Evolutionary conservation across 2,888 invertebrate species (phyloP).

Genomic region (Acleris cristana): DNA sequence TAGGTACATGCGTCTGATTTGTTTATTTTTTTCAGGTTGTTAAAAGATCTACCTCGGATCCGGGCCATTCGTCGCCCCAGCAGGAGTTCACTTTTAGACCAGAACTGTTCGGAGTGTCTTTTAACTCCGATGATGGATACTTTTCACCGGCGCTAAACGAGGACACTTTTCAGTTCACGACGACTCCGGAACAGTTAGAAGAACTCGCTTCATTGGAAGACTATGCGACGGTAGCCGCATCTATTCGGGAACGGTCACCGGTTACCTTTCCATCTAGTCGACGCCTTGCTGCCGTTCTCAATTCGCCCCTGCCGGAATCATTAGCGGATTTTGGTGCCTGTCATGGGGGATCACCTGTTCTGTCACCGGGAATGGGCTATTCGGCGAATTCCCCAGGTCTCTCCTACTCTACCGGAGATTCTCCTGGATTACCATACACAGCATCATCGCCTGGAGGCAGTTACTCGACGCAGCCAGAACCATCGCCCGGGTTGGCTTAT

Average conservation of each 20-base stretch:
- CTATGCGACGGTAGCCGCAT: constrained; percentile 84
- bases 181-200: constrained; percentile 85
- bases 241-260: constrained; percentile 83
- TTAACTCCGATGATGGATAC: constrained; percentile 86
- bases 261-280: constrained; percentile 87
- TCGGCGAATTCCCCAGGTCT: constrained; percentile 85
- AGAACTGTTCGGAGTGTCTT: constrained; percentile 85
- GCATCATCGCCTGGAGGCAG: constrained; percentile 73
- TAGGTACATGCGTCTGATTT: no score
- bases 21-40: constrained; percentile 79
- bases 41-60: constrained; percentile 89
- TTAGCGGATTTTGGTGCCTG: constrained; percentile 93
- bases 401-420: constrained; percentile 89
- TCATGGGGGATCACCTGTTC: constrained; percentile 83
- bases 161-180: constrained; percentile 88
- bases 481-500: constrained; percentile 90
- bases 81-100: constrained; percentile 85
- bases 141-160: constrained; percentile 88
- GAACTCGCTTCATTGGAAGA: constrained; percentile 86
- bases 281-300: constrained; percentile 89
- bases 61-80: constrained; percentile 85
- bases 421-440: constrained; percentile 70
- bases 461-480: constrained; percentile 72
- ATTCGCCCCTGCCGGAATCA: constrained; percentile 91
- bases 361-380: constrained; percentile 81